A percentile compares a stretch with the other conserved stretches of the same genome.
These are phyloP conservation scores for Arothron firmamentum DNA, from an alignment of 2,113 vertebrate species.

Conservation along the genomic window DNA sequence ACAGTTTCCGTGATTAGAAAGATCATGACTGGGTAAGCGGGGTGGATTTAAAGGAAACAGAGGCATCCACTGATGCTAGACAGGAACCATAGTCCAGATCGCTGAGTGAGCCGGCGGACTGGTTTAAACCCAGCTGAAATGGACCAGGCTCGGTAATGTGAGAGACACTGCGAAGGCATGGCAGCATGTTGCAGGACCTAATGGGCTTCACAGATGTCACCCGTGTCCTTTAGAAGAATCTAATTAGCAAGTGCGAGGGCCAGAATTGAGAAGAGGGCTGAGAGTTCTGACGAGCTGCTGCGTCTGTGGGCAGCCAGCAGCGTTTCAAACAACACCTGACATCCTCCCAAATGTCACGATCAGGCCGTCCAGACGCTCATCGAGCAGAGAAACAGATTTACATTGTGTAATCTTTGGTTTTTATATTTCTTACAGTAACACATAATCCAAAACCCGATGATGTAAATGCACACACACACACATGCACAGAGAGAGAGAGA, in stretches of 20 bases:
- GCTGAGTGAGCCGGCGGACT: slow-evolving; percentile 40
- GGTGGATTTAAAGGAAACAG: slow-evolving; percentile 54
- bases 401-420: slow-evolving; percentile 23
- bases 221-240: slow-evolving; percentile 61
- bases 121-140: slow-evolving; percentile 39
- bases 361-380: slow-evolving; percentile 26
- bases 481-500: too few relatives aligned
- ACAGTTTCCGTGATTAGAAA: slow-evolving; percentile 27
- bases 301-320: slow-evolving; percentile 58
- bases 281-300: slow-evolving; percentile 60
- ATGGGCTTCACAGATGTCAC: slow-evolving; percentile 73
- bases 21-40: slow-evolving; percentile 40
- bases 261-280: slow-evolving; percentile 39
- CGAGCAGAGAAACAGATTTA: slow-evolving; percentile 33
- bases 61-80: slow-evolving; percentile 52
- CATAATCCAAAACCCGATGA: slow-evolving; percentile 18
- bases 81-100: slow-evolving; percentile 52
- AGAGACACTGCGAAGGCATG: slow-evolving; percentile 45
- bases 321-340: slow-evolving; percentile 56
- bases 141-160: slow-evolving; percentile 50
- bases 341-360: slow-evolving; percentile 35
- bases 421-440: background rate
- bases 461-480: slow-evolving; percentile 6
- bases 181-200: slow-evolving; percentile 59
- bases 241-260: slow-evolving; percentile 67